Percentiles rank a stretch among this genome's conserved stretches.
Evolutionary conservation across 2,797 vertebrate species (phyloP).

Genomic region (Dromococcyx pavoninus): DNA sequence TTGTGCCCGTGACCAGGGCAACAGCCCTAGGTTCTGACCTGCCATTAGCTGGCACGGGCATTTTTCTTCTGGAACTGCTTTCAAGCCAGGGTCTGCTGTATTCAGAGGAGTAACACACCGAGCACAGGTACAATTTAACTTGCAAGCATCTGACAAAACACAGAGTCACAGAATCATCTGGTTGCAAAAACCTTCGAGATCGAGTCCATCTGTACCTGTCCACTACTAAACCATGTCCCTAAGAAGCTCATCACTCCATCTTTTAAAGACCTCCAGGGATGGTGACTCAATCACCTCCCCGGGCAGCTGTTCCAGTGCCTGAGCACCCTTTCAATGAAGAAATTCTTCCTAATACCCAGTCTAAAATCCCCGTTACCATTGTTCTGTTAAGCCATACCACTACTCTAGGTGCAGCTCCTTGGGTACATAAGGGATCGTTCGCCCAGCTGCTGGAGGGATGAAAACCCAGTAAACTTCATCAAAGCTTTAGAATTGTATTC

Average conservation of each 20-base stretch:
- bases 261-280: too few relatives aligned
- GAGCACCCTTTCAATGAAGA: too few relatives aligned
- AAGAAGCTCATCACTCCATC: too few relatives aligned
- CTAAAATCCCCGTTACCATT: not conserved
- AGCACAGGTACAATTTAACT: not conserved
- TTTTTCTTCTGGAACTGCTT: not conserved
- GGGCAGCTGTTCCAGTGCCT: too few relatives aligned
- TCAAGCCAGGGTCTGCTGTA: not conserved
- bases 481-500: not conserved
- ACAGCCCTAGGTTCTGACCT: not conserved
- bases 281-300: too few relatives aligned
- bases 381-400: not conserved
- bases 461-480: not conserved
- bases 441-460: not conserved
- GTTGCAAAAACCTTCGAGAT: too few relatives aligned
- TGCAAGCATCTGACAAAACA: not conserved
- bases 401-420: not conserved
- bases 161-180: too few relatives aligned
- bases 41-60: not conserved
- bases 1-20: not conserved
- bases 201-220: too few relatives aligned
- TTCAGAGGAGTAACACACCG: not conserved
- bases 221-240: too few relatives aligned
- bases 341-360: too few relatives aligned
- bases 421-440: not conserved